These are phyloP conservation scores for Himalopsyche anomala DNA, from an alignment of 2,888 invertebrate species.

Conservation along the genomic window DNA sequence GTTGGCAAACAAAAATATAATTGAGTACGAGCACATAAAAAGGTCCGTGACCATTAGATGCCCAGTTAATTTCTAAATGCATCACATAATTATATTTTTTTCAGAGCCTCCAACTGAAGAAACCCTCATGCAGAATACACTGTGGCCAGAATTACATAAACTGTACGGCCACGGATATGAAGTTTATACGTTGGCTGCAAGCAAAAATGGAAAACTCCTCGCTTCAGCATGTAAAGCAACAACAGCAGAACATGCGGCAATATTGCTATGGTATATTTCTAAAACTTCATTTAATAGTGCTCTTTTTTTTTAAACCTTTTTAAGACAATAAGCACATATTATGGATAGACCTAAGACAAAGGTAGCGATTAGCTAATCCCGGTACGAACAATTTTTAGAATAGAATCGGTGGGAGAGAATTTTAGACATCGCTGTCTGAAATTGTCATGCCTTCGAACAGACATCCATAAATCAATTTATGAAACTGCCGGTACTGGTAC, in stretches of 20 bases:
- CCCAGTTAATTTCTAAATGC: too few relatives aligned
- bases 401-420: too few relatives aligned
- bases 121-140: conserved; percentile 91
- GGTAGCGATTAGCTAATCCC: too few relatives aligned
- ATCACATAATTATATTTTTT: conserved; percentile 54
- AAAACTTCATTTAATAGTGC: background rate
- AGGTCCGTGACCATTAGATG: background rate
- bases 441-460: too few relatives aligned
- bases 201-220: conserved; percentile 82
- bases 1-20: too few relatives aligned
- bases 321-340: too few relatives aligned
- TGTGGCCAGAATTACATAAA: conserved; percentile 98
- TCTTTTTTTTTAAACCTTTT: too few relatives aligned
- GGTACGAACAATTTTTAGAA: too few relatives aligned
- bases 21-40: background rate
- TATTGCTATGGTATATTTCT: conserved; percentile 89
- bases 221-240: conserved; percentile 94
- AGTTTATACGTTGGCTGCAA: conserved; percentile 87
- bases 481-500: too few relatives aligned
- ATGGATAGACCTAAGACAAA: too few relatives aligned
- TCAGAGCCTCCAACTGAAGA: conserved; percentile 94
- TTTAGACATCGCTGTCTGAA: too few relatives aligned
- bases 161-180: conserved; percentile 98
- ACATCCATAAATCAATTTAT: too few relatives aligned
- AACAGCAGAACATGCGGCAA: conserved; percentile 87